Conservation (phyloP, 1,140 invertebrate species). For the Chymomyza costata region DNA sequence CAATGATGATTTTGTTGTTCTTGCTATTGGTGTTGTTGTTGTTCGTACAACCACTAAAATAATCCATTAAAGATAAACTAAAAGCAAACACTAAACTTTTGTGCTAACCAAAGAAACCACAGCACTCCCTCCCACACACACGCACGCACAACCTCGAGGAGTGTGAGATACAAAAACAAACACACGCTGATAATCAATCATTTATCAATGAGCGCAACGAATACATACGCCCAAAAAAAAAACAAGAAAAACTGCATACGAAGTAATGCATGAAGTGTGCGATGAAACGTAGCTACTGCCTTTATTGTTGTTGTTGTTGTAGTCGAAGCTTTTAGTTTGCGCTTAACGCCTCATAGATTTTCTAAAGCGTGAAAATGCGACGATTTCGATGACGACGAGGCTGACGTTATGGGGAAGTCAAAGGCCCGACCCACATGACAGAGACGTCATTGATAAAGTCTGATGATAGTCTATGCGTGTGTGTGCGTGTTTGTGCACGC, state of each 20-base stretch:
- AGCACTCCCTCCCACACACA: slow-evolving; percentile 45
- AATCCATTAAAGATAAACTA: slow-evolving; percentile 72
- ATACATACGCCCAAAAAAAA: slow-evolving; percentile 52
- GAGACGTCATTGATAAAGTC: slow-evolving; percentile 49
- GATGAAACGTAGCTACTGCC: background rate
- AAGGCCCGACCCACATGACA: slow-evolving; percentile 28
- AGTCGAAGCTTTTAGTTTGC: slow-evolving; percentile 64
- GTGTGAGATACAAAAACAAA: too few relatives aligned
- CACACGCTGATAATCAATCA: slow-evolving; percentile 60
- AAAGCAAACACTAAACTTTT: slow-evolving; percentile 70
- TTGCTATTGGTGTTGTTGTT: slow-evolving; percentile 11
- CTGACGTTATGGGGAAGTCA: background rate
- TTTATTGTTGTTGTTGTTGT: slow-evolving; percentile 27
- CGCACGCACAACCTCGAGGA: too few relatives aligned
- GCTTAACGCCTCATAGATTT: slow-evolving; percentile 68
- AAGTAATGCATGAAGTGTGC: slow-evolving; percentile 2
- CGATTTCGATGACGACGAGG: background rate
- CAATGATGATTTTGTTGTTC: slow-evolving; percentile 45
- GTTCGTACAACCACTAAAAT: slow-evolving; percentile 60
- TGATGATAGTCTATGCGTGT: slow-evolving; percentile 37
- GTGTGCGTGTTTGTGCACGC: slow-evolving; percentile 25
- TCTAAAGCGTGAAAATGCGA: slow-evolving; percentile 38
- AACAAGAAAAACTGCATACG: background rate
- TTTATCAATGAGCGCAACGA: slow-evolving; percentile 59
- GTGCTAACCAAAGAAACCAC: slow-evolving; percentile 57